Base-by-base conservation (phyloP, 2,113 vertebrate genomes). In the Tichodroma muraria region DNA sequence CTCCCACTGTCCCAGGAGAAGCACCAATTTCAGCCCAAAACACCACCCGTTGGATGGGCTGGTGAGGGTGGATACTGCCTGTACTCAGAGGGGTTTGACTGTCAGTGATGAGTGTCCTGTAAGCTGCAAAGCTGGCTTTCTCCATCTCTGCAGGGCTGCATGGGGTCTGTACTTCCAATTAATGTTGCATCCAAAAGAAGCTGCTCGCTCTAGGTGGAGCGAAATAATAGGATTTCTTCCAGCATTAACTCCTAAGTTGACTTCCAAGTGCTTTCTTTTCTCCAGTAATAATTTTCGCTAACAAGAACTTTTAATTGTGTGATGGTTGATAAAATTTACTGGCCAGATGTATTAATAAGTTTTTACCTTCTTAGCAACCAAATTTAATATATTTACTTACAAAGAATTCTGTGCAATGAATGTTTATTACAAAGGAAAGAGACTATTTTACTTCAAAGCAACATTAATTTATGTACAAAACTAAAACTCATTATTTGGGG, bases 371-470 rank as follows among this genome's bases (percentile, higher is more conserved):
- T 95, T 97, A 95, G 93, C 80, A 93, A 95, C 87, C 86, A 96
- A 96, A 97, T 96, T 94, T 97, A 97, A 97, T 96, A 96, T 97
- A 96, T 95, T 97, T 97, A 96, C 88, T 94, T 93, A 95, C 91
- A 89, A 97, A 93, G 49, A 95, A 73, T 87, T 95, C 89, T 96
- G 96, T 96, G 93, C 88, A 95, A 94, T 94, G 88, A 91, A 91
- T 90, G 91, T 96, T 97, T 96, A 94, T 93, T 94, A 90, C 85
- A 94, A 90, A 96, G 70, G 80, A 93, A 90, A 94, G 47, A 97
- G 78, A 93, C 89, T 96, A 96, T 97, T 95, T 95, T 95, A 95
- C 94, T 96, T 92, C 95, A 96, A 93, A 96, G 82, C 90, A 93
- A 94, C 82, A 88, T 95, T 94, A 97, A 95, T 94, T 87, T 97